Evolutionary conservation across 2,888 invertebrate species (phyloP), one percentile per base, ranked within the genome.

Genomic region (Tortrix viridana): DNA sequence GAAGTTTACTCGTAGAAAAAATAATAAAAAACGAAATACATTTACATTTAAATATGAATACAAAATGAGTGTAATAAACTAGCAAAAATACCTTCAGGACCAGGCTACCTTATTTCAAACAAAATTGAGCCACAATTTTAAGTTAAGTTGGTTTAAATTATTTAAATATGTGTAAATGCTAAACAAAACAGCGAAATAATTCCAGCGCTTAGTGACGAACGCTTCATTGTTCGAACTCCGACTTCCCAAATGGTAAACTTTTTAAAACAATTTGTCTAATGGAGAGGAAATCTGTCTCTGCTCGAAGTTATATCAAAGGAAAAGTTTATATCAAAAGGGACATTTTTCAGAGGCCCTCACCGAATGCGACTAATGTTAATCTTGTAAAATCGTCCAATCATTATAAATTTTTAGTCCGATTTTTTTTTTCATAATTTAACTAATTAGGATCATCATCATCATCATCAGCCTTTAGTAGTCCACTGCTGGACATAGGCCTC

Each of bases 261-360:
- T 80, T 81, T 79, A 78, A 81, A 82, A 82, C 78, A 81, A 82
- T 81, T 80, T 79, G 74, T 80, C 77, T 82, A 84, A 84, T 83
- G 82, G 80, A 80, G 76, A 80, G 77, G 72, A 80, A 81, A 80
- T 84, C 81, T 79, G 80, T 84, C 82, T 75, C 74, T 71, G 74
- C 68, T 72, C 70, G 69, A 73, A 80, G 57, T 63, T 63, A 62
- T 52, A 82, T 77, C 82, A 82, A 79, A 71, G 67, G 67, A 71
- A 80, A 83, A 77, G 75, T 83, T 80, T 73, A 76, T 74, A 76
- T 83, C 80, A 80, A 79, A 80, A 74, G 76, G 70, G 79, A 77
- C 72, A 71, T 71, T 73, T 72, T 54, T 48, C 58, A 60, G 64
- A 70, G 67, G 60, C 61, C 56, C 61, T 59, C 62, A 62, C 65